A percentile compares a stretch with the other conserved stretches of the same genome.
phyloP scores from a whole-genome alignment of 1,140 invertebrate species.

The Gerris buenoi region DNA sequence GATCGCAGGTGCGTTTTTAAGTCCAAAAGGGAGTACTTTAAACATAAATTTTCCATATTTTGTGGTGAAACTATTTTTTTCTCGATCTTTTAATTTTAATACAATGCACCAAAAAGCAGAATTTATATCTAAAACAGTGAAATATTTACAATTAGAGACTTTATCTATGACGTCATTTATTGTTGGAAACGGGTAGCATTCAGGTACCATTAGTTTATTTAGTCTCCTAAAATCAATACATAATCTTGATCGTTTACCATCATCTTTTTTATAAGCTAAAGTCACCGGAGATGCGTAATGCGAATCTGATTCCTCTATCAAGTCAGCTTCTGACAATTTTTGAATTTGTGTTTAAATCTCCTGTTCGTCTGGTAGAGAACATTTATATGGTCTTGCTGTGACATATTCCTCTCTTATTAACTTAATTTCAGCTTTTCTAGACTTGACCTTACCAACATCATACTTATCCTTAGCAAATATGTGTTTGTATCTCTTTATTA shows the following conservation, averaged over 20 bases:
- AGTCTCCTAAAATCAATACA: constrained; percentile 17
- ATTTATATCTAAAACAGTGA: constrained; percentile 20
- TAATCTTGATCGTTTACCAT: constrained; percentile 12
- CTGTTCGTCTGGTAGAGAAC: constrained; percentile 10
- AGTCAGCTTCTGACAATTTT: constrained; percentile 14
- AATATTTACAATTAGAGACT: constrained; percentile 15
- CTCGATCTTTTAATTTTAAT: constrained; percentile 19
- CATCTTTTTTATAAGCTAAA: constrained; percentile 15
- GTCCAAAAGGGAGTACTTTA: constrained; percentile 18
- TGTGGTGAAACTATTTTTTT: constrained; percentile 20
- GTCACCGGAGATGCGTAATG: constrained; percentile 16
- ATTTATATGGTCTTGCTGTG: constrained; percentile 11
- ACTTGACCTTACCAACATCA: constrained; percentile 15
- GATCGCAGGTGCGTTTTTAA: constrained; percentile 20
- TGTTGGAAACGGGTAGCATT: constrained; percentile 17
- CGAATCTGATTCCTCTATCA: constrained; percentile 15
- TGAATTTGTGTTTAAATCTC: constrained; percentile 16
- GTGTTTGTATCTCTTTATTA: constrained; percentile 11
- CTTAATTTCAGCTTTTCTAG: constrained; percentile 10
- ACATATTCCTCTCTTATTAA: constrained; percentile 13
- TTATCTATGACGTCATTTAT: constrained; percentile 18
- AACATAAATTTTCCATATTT: constrained; percentile 19
- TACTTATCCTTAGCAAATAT: constrained; percentile 17
- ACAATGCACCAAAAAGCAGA: constrained; percentile 21
- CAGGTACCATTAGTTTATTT: constrained; percentile 15